These are phyloP conservation scores for Cactoblastis cactorum DNA, from an alignment of 2,888 invertebrate species.

Conservation along the genomic window DNA sequence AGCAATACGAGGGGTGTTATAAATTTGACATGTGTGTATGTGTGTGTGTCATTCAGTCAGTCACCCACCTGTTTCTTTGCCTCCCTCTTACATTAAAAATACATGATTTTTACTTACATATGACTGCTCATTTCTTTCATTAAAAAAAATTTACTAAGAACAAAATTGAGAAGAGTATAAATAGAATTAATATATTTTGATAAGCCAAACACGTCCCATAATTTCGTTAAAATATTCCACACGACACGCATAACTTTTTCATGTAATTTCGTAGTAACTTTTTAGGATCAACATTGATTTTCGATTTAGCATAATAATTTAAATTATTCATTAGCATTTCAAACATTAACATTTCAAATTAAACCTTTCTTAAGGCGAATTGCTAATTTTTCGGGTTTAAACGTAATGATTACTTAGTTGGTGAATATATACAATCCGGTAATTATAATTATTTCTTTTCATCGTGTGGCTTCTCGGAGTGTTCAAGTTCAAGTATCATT, in stretches of 20 bases:
- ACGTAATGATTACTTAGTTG: not conserved
- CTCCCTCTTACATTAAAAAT: too few relatives aligned
- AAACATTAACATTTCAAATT: conserved; percentile 11
- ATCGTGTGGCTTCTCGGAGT: not conserved
- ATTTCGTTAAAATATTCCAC: not conserved
- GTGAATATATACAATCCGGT: not conserved
- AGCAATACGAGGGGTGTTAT: too few relatives aligned
- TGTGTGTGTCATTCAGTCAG: too few relatives aligned
- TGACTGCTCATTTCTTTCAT: too few relatives aligned
- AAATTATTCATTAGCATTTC: conserved; percentile 5
- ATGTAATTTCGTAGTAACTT: not conserved
- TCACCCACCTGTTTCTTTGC: too few relatives aligned
- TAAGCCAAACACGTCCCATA: too few relatives aligned
- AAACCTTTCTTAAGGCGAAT: not conserved
- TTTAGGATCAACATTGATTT: conserved; percentile 6
- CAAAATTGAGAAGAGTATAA: too few relatives aligned
- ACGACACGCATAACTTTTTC: not conserved
- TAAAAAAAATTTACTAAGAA: too few relatives aligned
- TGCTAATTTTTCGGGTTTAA: not conserved
- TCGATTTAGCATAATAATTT: not conserved
- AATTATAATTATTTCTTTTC: not conserved
- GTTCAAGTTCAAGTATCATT: too few relatives aligned
- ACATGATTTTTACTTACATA: too few relatives aligned
- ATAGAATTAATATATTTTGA: too few relatives aligned
- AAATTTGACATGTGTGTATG: too few relatives aligned